Percentiles rank a stretch among this genome's conserved stretches.
Evolutionary conservation across 2,888 invertebrate species (phyloP).

Genomic region (Eupithecia dodoneata): DNA sequence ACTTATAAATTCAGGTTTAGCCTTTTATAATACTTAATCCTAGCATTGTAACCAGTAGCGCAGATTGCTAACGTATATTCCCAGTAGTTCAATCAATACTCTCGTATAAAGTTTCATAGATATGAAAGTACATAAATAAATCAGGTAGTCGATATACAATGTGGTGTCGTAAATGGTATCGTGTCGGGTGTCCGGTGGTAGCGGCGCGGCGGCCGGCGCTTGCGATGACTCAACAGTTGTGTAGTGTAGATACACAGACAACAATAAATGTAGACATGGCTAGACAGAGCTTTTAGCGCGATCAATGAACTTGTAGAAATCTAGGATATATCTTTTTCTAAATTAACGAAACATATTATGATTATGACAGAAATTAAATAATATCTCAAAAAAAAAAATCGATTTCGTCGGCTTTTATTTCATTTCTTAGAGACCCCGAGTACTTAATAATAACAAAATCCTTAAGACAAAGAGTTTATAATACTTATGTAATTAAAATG

Average conservation of each 20-base stretch:
- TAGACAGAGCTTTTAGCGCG: conserved; percentile 19
- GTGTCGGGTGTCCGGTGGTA: conserved; percentile 46
- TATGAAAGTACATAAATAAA: conserved; percentile 6
- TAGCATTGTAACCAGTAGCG: neutral
- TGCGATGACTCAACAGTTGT: conserved; percentile 61
- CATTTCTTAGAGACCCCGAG: too few relatives aligned
- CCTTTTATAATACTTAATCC: neutral
- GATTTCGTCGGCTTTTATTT: too few relatives aligned
- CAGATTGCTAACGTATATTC: neutral
- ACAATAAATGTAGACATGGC: conserved; percentile 49
- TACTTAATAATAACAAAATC: too few relatives aligned
- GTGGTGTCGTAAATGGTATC: conserved; percentile 45
- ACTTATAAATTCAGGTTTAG: neutral
- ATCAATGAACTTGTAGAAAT: neutral
- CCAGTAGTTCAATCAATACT: neutral
- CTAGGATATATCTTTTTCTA: neutral
- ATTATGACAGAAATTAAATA: too few relatives aligned
- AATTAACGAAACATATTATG: too few relatives aligned
- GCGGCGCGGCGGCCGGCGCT: conserved; percentile 34
- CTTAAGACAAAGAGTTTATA: too few relatives aligned
- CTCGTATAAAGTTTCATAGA: conserved; percentile 4
- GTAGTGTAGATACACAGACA: conserved; percentile 59
- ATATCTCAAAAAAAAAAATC: too few relatives aligned
- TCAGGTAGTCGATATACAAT: conserved; percentile 47
- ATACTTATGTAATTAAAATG: too few relatives aligned